Base-by-base conservation (phyloP, 1,140 invertebrate genomes). In the Octopus bimaculoides region DNA sequence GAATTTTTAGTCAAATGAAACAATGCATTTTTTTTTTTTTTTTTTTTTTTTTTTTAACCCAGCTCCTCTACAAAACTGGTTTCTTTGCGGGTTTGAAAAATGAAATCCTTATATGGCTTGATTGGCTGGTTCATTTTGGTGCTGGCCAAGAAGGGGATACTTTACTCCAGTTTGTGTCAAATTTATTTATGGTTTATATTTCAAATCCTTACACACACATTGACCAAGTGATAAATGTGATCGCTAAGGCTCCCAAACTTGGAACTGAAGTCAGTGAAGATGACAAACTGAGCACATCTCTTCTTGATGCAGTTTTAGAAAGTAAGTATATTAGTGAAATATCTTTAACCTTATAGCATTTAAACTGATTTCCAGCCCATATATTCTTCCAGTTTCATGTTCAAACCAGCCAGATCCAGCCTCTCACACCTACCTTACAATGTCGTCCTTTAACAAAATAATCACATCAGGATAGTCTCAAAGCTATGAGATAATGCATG, bases 191-290 rank as follows among this genome's bases (percentile, higher is more conserved):
- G 4, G 81, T 77, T 10, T 81, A 80, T 56, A 78, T 84, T 20
- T 83, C 80, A 69, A 84, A 84, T 66, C 82, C 84, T 52, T 81
- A 82, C 71, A 80, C 82, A 10, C 82, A 83, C 77, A 80, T 82
- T 9, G 84, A 84, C 69, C 80, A 78, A 76, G 80, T 84, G 14
- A 80, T 78, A 56, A 80, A 82, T 20, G 75, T 78, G 55, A 56
- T 83, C 26, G 76, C 82, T 6, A 80, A 82, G 75, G 80, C 76
- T 14, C 61, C 75, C 20, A 56, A 52, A 52, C 20, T 78, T 56
- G 78, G 77, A 75, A 78, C 69, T 5, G 61, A 41, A 52, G 5
- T n/a, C 14, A 71, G 5, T 12, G 6, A 14, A 10, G 0, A 6
- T 12, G 66, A 71, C 14, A 5, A n/a, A 26, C 73, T 77, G 5